Percentiles rank a stretch among this genome's conserved stretches.
Evolutionary conservation across 2,888 invertebrate species (phyloP).

Genomic region (Nycteola revayana): DNA sequence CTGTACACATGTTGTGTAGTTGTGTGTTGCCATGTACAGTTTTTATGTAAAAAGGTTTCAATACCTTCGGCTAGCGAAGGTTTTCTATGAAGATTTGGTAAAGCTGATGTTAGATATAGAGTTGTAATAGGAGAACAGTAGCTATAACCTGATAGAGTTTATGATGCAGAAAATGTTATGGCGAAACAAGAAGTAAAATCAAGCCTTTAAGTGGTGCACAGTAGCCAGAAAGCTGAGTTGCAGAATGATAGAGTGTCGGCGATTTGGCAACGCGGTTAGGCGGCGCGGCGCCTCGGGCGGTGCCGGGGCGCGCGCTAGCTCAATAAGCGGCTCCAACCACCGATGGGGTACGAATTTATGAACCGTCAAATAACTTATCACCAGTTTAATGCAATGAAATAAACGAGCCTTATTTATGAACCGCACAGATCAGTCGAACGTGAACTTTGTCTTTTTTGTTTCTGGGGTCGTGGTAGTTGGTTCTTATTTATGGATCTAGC

Average conservation of each 20-base stretch:
- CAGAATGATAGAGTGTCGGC: constrained; percentile 61
- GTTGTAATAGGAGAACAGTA: too few species aligned
- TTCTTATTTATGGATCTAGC: constrained; percentile 77
- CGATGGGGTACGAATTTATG: constrained; percentile 72
- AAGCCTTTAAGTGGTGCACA: constrained; percentile 56
- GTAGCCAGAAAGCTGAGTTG: constrained; percentile 66
- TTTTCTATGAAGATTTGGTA: too few species aligned
- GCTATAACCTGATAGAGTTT: constrained; percentile 36
- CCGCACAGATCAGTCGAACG: constrained; percentile 68
- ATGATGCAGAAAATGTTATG: constrained; percentile 67
- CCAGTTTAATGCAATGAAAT: constrained; percentile 79
- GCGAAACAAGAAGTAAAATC: constrained; percentile 50
- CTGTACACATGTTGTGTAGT: too few species aligned
- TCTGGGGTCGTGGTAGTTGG: constrained; percentile 66
- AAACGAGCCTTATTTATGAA: constrained; percentile 76
- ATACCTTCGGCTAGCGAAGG: too few species aligned
- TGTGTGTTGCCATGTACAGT: too few species aligned
- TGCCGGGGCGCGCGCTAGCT: constrained; percentile 49
- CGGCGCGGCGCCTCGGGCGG: constrained; percentile 59
- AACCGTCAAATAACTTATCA: constrained; percentile 80
- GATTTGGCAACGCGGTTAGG: constrained; percentile 68
- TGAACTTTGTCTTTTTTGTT: constrained; percentile 70
- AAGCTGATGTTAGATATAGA: too few species aligned
- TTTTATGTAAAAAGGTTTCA: too few species aligned
- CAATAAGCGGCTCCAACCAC: constrained; percentile 50